Percentiles rank a stretch among this genome's conserved stretches.
Evolutionary conservation across 2,797 vertebrate genomes (phyloP).

Genomic region (Manis crassicaudata): DNA sequence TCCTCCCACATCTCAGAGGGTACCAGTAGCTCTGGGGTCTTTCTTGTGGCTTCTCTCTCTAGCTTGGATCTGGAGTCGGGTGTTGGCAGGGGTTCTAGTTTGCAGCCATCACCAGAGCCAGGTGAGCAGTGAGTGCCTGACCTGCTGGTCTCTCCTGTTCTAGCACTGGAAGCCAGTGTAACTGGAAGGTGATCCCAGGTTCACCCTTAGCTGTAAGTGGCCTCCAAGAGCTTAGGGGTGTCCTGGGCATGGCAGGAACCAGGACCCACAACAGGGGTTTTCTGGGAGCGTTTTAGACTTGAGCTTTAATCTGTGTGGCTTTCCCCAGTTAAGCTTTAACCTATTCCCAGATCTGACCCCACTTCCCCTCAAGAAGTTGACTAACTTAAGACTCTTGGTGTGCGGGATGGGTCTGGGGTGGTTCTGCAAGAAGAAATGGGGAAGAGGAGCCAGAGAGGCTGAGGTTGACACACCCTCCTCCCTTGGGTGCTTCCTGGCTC

Average conservation of each 20-base stretch:
- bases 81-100: no score
- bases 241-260: not conserved
- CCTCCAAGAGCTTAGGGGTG: no score
- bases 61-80: not conserved
- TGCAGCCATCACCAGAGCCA: rapidly evolving
- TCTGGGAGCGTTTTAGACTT: not conserved
- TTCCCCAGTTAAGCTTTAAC: not conserved
- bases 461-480: rapidly evolving
- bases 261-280: not conserved
- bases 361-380: not conserved
- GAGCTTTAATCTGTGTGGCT: not conserved
- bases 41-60: not conserved
- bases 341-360: not conserved
- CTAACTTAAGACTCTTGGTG: not conserved
- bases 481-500: rapidly evolving
- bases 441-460: not conserved
- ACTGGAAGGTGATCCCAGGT: not conserved
- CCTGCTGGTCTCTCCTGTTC: rapidly evolving
- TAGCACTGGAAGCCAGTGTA: not conserved
- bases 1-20: not conserved
- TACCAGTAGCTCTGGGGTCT: not conserved
- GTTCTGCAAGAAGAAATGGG: not conserved
- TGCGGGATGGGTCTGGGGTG: rapidly evolving
- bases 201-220: not conserved
- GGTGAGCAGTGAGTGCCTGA: not conserved